Conservation (phyloP, 64 coral and sea anemone species). For the Montipora foliosa region DNA sequence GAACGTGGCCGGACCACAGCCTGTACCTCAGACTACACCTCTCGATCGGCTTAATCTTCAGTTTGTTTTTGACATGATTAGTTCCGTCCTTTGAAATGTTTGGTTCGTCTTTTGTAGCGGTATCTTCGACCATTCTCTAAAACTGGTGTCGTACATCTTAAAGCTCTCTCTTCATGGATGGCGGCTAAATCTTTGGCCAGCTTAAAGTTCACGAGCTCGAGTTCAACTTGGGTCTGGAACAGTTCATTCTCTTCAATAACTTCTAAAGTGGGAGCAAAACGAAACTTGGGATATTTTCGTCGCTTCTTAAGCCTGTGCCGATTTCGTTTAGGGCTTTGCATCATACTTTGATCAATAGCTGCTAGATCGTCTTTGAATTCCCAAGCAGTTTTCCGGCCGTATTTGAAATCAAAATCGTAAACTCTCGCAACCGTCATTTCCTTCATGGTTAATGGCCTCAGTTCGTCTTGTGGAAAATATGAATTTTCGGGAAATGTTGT, state of each 20-base stretch:
- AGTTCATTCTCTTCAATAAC: slow-evolving; percentile 63
- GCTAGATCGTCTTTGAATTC: slow-evolving; percentile 40
- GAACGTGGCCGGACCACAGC: too few species aligned
- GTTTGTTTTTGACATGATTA: not conserved
- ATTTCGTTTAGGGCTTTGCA: slow-evolving; percentile 40
- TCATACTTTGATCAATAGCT: slow-evolving; percentile 22
- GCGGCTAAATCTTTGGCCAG: not conserved
- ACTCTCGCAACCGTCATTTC: slow-evolving; percentile 24
- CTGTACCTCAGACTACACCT: too few species aligned
- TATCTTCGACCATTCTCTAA: not conserved
- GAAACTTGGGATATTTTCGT: slow-evolving; percentile 42
- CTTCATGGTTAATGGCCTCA: slow-evolving; percentile 38
- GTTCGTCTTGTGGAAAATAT: not conserved
- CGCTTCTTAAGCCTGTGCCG: slow-evolving; percentile 54
- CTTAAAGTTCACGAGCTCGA: not conserved
- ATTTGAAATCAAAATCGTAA: slow-evolving; percentile 74
- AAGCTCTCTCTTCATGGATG: slow-evolving; percentile 34
- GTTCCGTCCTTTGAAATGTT: not conserved
- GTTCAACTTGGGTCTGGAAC: not conserved
- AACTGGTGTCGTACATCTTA: not conserved
- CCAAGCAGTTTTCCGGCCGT: slow-evolving; percentile 43
- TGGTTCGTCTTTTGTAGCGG: not conserved
- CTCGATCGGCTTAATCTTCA: too few species aligned
- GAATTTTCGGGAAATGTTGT: not conserved
- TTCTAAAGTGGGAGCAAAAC: slow-evolving; percentile 61